Conservation (phyloP, 2,113 vertebrate species). For the Daphoenositta chrysoptera region DNA sequence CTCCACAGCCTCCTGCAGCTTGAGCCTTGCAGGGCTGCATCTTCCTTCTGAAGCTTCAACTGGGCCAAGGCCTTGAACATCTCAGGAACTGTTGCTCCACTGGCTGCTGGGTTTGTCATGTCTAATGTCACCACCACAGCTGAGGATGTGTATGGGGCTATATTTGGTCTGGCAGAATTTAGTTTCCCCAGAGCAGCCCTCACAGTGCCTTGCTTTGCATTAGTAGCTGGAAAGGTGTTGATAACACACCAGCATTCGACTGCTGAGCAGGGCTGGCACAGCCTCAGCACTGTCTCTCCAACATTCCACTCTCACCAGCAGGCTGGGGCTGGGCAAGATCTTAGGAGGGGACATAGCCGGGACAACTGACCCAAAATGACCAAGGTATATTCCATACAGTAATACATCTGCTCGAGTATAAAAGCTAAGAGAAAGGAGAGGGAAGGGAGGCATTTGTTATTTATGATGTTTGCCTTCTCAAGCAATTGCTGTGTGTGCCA, state of each 20-base stretch:
- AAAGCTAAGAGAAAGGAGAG: background rate
- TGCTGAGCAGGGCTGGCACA: background rate
- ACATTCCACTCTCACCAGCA: background rate
- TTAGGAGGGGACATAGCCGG: background rate
- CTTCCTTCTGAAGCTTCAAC: background rate
- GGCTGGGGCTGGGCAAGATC: background rate
- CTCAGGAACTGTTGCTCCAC: background rate
- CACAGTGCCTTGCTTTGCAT: accelerated
- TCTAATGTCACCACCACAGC: background rate
- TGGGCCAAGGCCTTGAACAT: background rate
- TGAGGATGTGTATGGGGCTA: background rate
- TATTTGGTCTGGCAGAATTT: background rate
- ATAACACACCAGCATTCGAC: background rate
- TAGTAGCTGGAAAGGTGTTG: background rate
- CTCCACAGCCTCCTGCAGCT: background rate
- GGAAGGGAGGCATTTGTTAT: background rate
- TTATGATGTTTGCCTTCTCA: background rate
- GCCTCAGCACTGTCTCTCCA: background rate
- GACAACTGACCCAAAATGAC: background rate
- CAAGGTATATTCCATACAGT: background rate
- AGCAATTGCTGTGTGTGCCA: accelerated
- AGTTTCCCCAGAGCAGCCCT: background rate
- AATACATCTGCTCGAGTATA: background rate
- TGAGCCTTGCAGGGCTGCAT: background rate
- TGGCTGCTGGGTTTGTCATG: background rate